These are phyloP conservation scores for Trichogramma evanescens DNA, from an alignment of 2,888 invertebrate species.

Conservation along the genomic window DNA sequence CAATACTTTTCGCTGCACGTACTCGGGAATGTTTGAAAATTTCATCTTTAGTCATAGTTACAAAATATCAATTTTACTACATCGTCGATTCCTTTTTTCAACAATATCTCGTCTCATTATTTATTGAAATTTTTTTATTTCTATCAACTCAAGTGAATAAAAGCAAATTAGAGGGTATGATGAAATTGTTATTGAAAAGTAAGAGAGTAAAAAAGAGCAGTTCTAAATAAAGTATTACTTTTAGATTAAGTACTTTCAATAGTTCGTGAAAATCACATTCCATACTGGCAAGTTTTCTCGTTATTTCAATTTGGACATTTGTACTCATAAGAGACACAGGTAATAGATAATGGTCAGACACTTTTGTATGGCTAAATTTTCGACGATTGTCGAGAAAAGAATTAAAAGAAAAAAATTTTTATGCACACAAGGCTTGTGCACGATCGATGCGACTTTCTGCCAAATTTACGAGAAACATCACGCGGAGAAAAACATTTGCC, in stretches of 20 bases:
- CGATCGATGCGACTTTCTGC: background rate
- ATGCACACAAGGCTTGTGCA: background rate
- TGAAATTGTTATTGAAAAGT: background rate
- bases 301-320: slow-evolving; percentile 7
- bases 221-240: slow-evolving; percentile 14
- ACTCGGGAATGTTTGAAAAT: no score
- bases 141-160: no score
- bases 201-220: background rate
- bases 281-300: slow-evolving; percentile 11
- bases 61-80: no score
- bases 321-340: background rate
- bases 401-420: background rate
- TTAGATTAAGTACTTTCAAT: slow-evolving; percentile 13
- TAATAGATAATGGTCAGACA: slow-evolving; percentile 1
- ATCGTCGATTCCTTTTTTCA: no score
- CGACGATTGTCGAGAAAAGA: background rate
- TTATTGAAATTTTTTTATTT: no score
- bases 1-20: no score
- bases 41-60: no score
- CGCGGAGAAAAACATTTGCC: background rate
- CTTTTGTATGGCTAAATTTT: slow-evolving; percentile 1
- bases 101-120: no score
- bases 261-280: slow-evolving; percentile 11
- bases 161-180: no score
- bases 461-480: slow-evolving; percentile 5